Percentiles rank a stretch among this genome's conserved stretches.
Conservation (phyloP, 2,113 vertebrate genomes). For the Thalassoma bifasciatum region DNA sequence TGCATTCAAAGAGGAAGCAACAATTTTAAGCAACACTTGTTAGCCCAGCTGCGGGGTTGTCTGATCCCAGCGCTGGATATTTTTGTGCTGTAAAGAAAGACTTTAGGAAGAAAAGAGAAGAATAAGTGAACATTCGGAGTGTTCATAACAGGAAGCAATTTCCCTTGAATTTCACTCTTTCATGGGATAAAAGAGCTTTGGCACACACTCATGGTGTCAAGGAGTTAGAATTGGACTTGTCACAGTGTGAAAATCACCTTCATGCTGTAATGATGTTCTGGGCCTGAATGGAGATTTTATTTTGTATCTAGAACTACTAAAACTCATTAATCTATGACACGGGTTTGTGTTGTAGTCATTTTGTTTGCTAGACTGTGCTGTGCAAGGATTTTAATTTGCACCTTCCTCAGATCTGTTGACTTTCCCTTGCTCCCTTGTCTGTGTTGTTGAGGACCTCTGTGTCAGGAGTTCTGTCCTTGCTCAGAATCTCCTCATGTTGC, state of each 20-base stretch:
- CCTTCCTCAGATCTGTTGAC: no score
- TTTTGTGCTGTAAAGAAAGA: conserved; percentile 39
- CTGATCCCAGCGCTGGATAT: conserved; percentile 52
- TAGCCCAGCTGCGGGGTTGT: conserved; percentile 66
- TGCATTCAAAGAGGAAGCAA: conserved; percentile 41
- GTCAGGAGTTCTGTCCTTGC: no score
- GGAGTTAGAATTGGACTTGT: conserved; percentile 21
- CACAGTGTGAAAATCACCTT: not conserved
- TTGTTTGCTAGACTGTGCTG: no score
- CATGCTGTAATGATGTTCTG: not conserved
- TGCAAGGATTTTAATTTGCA: no score
- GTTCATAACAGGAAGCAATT: conserved; percentile 75
- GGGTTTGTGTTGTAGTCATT: no score
- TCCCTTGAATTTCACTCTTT: conserved; percentile 57
- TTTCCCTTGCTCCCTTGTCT: no score
- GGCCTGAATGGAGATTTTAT: not conserved
- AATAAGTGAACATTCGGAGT: conserved; percentile 40
- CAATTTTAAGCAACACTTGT: conserved; percentile 59
- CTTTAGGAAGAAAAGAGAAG: conserved; percentile 36
- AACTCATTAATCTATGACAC: not conserved
- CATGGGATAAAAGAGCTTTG: conserved; percentile 17
- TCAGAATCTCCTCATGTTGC: no score
- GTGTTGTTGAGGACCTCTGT: no score
- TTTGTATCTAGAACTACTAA: not conserved
- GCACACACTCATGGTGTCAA: conserved; percentile 4